Evolutionary conservation across 2,797 vertebrate genomes (phyloP).

Genomic region (Neosilurus mollespiculum): DNA sequence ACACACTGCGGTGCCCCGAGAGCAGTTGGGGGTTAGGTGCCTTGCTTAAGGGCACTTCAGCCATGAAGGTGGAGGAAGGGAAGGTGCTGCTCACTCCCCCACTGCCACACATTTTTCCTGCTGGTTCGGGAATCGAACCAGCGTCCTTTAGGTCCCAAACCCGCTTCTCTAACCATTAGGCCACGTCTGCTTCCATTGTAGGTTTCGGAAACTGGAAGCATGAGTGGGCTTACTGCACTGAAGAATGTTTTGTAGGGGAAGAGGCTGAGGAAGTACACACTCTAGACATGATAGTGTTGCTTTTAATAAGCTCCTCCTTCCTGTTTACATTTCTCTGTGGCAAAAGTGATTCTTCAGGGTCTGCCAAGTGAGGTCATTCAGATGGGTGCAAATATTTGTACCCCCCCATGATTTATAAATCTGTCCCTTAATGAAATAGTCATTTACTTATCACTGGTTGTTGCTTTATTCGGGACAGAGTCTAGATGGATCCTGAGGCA

Average conservation of each 20-base stretch:
- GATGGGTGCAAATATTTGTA: background rate
- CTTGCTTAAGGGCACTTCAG: too few relatives aligned
- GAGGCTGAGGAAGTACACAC: slow-evolving; percentile 24
- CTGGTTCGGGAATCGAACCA: too few relatives aligned
- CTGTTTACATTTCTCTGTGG: slow-evolving; percentile 36
- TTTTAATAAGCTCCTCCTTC: slow-evolving; percentile 44
- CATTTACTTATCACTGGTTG: background rate
- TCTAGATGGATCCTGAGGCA: background rate
- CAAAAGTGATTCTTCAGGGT: background rate
- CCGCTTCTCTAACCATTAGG: too few relatives aligned
- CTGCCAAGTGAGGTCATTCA: background rate
- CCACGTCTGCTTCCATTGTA: too few relatives aligned
- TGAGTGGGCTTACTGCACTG: background rate
- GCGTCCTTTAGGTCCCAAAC: too few relatives aligned
- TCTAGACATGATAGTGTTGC: slow-evolving; percentile 33
- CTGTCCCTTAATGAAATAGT: too few relatives aligned
- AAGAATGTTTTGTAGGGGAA: background rate
- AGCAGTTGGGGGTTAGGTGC: too few relatives aligned
- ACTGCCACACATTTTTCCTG: too few relatives aligned
- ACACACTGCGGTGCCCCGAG: too few relatives aligned
- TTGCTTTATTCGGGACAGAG: background rate
- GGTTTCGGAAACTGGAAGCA: background rate
- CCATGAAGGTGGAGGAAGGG: too few relatives aligned
- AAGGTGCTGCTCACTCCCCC: too few relatives aligned
- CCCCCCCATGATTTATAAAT: background rate